These are phyloP conservation scores for Caenorhabditis doughertyi DNA, from an alignment of 2,888 invertebrate genomes.

Conservation along the genomic window DNA sequence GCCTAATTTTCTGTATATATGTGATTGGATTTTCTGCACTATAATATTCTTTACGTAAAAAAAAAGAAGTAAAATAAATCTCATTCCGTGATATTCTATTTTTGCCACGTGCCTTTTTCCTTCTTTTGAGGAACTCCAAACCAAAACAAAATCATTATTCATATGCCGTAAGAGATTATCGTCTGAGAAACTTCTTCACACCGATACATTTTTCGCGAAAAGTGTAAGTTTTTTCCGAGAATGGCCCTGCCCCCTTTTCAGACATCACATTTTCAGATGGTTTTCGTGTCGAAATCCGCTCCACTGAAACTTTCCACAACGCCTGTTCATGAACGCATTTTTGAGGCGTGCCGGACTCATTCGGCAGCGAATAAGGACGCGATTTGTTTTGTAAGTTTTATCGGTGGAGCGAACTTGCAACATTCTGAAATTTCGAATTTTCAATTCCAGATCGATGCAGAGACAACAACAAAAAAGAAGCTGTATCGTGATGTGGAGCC, in stretches of 20 bases:
- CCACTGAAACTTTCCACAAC: constrained; percentile 26
- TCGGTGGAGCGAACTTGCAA: not conserved
- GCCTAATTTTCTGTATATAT: constrained; percentile 22
- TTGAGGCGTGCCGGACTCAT: constrained; percentile 31
- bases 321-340: constrained; percentile 57
- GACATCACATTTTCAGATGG: constrained; percentile 42
- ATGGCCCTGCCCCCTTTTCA: not conserved
- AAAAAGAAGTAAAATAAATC: not conserved
- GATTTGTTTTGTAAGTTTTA: constrained; percentile 57
- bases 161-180: not conserved
- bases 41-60: too few relatives aligned
- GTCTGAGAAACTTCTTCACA: not conserved
- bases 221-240: constrained; percentile 19
- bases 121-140: not conserved
- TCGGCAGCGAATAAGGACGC: constrained; percentile 52
- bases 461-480: constrained; percentile 58
- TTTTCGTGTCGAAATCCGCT: constrained; percentile 57
- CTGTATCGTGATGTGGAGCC: constrained; percentile 60
- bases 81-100: not conserved
- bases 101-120: not conserved
- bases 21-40: too few relatives aligned
- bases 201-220: constrained; percentile 29
- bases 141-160: not conserved
- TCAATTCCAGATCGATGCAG: constrained; percentile 58
- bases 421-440: not conserved